Base-by-base conservation (phyloP, 2,888 invertebrate species). In the Stratiomys singularior region DNA sequence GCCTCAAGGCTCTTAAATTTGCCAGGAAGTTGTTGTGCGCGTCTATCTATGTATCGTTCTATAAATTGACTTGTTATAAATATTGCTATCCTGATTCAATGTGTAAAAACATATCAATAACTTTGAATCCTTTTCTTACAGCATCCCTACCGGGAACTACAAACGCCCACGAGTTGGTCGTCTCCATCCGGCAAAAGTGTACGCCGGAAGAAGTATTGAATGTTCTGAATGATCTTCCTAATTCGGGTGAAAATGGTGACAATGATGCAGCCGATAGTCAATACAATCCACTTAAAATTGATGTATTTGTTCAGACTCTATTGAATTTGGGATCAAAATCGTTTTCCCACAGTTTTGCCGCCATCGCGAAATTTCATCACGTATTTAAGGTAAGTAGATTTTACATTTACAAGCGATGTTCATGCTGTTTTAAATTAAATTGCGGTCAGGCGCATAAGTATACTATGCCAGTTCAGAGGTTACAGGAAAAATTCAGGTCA, bases 291-390 rank as follows among this genome's bases (percentile, higher is more conserved):
- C 88, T 97, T 72, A 97, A 97, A 88, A 97, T 99, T 74, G 98
- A 98, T 84, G 96, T 99, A 0, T 98, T 98, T 85, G 96, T 97
- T n/a, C 97, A 98, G 85, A 97, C 97, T 0, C 86, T 99, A 72
- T 90, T 99, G 4, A 95, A 96, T 86, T 89, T 98, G 78, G 99
- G 98, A 46, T 95, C 95, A 72, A 99, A 99, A 88, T 98, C 98
- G 82, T 97, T 99, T 86, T 98, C 98, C 79, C 99, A 99, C 85
- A 96, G 97, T 82, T 98, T 99, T 87, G 97, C 99, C 5, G 99
- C 98, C n/a, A 95, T 99, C 81, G 96, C 97, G 58, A 99, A 98
- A 89, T 99, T 95, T 84, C 95, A 95, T 87, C 92, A 94, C 85
- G 96, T 96, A 1, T 95, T 96, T 84, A 95, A 96, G 90, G 95